phyloP scores from a whole-genome alignment of 2,113 vertebrate species.

The Pseudonaja textilis region DNA sequence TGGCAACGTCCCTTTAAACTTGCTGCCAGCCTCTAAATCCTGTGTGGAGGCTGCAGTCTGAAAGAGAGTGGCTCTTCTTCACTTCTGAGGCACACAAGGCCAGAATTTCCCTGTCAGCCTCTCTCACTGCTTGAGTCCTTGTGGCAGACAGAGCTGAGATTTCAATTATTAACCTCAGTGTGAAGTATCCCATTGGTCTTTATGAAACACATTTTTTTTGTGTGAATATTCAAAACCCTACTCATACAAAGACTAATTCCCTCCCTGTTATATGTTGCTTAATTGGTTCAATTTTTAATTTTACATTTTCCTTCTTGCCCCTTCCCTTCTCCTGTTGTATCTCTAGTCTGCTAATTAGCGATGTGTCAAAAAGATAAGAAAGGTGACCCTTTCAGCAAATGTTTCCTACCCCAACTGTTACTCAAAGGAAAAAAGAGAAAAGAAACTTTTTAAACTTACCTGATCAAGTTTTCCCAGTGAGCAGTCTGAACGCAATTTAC shows the following conservation, averaged over 20 bases:
- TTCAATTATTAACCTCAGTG: conserved; percentile 34
- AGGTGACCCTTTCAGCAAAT: conserved; percentile 19
- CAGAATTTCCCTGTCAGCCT: conserved; percentile 30
- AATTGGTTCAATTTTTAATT: conserved; percentile 40
- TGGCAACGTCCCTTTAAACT: conserved; percentile 29
- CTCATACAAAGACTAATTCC: conserved; percentile 43
- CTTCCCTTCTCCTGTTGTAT: conserved; percentile 45
- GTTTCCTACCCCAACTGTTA: conserved; percentile 37
- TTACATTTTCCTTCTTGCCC: conserved; percentile 35
- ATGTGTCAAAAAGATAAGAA: conserved; percentile 47
- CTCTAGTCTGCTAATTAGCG: conserved; percentile 50
- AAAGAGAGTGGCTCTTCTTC: conserved; percentile 38
- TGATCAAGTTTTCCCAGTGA: conserved; percentile 19
- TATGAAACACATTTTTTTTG: conserved; percentile 33
- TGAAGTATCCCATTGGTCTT: conserved; percentile 26
- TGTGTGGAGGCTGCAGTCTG: conserved; percentile 35
- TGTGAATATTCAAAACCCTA: conserved; percentile 41
- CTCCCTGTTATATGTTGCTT: conserved; percentile 22
- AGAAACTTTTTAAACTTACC: conserved; percentile 11
- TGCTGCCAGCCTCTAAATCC: conserved; percentile 25
- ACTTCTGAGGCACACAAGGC: conserved; percentile 33
- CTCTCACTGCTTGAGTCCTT: conserved; percentile 37
- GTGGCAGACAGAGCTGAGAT: conserved; percentile 28
- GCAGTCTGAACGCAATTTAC: conserved; percentile 27
- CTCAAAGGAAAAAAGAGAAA: conserved; percentile 44